Base-by-base conservation (phyloP, 1,140 invertebrate genomes). In the Riptortus pedestris region DNA sequence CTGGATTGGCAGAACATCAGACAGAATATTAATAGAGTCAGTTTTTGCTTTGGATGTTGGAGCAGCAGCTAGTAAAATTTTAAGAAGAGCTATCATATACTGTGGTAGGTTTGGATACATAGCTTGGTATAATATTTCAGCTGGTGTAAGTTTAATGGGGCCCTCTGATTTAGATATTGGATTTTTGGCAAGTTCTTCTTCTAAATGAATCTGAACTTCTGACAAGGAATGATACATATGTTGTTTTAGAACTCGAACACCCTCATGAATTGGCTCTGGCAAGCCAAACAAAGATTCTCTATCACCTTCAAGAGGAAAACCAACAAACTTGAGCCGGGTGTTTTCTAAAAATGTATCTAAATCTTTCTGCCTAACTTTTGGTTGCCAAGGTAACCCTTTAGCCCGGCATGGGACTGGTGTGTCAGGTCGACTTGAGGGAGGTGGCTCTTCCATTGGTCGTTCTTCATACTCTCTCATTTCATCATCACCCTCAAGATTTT, bases 1-100 rank as follows among this genome's bases (percentile, higher is more conserved):
- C 79, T 95, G 92, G 78, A 95, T 92, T 4, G 94, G 94, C 66
- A 99, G 75, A 47, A 99, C 88, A 79, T 99, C 97, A 52, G 93
- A 87, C 83, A 98, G 87, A 43, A 99, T 97, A 77, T 98, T 98
- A 70, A 98, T 94, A 60, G 94, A 96, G 74, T 99, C 96, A 28
- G 91, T 93, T 79, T 98, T 99, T 18, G 93, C 86, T 78, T 98
- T 99, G 20, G 92, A 96, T 2, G 95, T 98, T 0, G 96, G 96
- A 18, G 95, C 92, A 55, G 96, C 93, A 52, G 96, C 96, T 48
- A 99, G 79, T 24, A 99, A 79, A 70, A 99, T 94, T 81, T 99
- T 99, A 18, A 99, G 76, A 20, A 98, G 73, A 20, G 94, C 92
- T 70, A 98, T 98, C 87, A 96, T 93, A 72, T 96, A 95, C 71